These are phyloP conservation scores for Quiscalus mexicanus DNA, from an alignment of 2,113 vertebrate genomes.

Conservation along the genomic window DNA sequence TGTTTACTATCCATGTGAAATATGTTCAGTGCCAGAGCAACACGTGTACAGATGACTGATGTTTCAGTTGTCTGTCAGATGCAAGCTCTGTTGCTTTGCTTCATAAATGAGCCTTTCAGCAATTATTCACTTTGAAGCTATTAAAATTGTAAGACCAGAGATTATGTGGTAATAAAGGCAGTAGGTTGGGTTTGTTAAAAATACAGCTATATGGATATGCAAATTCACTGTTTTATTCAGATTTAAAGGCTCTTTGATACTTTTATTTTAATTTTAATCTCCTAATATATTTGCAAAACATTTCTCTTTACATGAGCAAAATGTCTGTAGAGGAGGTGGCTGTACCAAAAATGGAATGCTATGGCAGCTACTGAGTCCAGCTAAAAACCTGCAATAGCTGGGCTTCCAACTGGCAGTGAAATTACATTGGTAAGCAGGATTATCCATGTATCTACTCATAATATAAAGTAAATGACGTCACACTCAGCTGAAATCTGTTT, in stretches of 20 bases:
- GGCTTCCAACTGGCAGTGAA: neutral
- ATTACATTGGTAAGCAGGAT: conserved; percentile 42
- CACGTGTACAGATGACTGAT: neutral
- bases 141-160: neutral
- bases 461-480: conserved; percentile 40
- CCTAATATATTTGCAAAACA: neutral
- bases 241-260: neutral
- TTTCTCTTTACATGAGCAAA: neutral
- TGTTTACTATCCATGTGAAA: neutral
- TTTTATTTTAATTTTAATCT: neutral
- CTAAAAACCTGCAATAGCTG: conserved; percentile 38
- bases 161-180: neutral
- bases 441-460: conserved; percentile 32
- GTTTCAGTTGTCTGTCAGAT: neutral
- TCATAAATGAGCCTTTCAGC: neutral
- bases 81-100: neutral
- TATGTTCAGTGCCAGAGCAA: neutral
- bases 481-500: conserved; percentile 35
- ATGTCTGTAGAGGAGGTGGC: neutral
- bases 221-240: neutral
- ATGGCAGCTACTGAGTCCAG: conserved; percentile 27
- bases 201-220: neutral
- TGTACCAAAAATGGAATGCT: neutral
- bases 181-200: neutral
- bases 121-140: neutral